A percentile compares a stretch with the other conserved stretches of the same genome.
Conservation (phyloP, 1,140 invertebrate species). For the Zophobas atratus region DNA sequence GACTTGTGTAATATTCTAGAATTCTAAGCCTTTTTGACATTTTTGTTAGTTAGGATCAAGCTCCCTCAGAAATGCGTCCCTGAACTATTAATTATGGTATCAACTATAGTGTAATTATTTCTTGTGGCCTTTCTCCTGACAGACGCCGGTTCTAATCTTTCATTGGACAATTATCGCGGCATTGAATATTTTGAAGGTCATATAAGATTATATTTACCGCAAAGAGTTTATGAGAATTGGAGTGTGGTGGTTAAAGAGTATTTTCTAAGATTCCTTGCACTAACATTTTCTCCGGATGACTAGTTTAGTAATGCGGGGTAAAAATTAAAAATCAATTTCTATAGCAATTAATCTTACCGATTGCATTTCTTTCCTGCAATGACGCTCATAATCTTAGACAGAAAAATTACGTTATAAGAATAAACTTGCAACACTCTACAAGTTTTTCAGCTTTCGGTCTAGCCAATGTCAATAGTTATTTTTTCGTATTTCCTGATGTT, state of each 20-base stretch:
- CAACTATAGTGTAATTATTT: slow-evolving; percentile 18
- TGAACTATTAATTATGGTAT: neutral
- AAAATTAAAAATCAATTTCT: too few species aligned
- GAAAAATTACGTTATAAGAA: too few species aligned
- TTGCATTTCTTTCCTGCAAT: too few species aligned
- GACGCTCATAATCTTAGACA: too few species aligned
- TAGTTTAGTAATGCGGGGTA: too few species aligned
- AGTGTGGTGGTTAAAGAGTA: slow-evolving; percentile 68
- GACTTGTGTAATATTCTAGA: slow-evolving; percentile 74
- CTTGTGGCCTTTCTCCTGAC: slow-evolving; percentile 65
- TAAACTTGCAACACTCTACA: too few species aligned
- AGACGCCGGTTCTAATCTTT: slow-evolving; percentile 79
- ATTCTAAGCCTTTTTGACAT: slow-evolving; percentile 73
- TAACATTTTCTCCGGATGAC: too few species aligned
- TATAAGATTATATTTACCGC: slow-evolving; percentile 63
- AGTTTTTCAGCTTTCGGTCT: too few species aligned
- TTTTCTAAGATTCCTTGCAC: neutral
- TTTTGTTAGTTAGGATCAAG: slow-evolving; percentile 71
- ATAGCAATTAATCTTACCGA: too few species aligned
- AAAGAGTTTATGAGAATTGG: slow-evolving; percentile 72
- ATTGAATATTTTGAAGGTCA: slow-evolving; percentile 75
- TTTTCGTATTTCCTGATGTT: too few species aligned
- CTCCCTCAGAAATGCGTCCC: slow-evolving; percentile 61
- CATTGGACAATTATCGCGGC: slow-evolving; percentile 80
- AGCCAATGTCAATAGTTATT: too few species aligned